phyloP scores from a whole-genome alignment of 2,797 vertebrate species.

The Gallinago nigripennis region DNA sequence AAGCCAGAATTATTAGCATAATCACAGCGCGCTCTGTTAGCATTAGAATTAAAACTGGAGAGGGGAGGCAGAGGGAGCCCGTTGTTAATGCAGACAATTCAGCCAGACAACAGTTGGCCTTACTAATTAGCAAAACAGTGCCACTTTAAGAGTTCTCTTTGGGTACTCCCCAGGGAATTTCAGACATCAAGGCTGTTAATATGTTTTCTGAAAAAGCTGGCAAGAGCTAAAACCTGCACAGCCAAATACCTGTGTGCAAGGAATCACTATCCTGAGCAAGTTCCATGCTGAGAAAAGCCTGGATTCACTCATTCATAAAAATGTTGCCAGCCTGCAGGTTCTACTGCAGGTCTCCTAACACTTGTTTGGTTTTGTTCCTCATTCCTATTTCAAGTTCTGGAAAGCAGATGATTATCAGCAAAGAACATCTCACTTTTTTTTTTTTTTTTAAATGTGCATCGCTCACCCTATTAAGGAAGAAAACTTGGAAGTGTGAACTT shows the following conservation, averaged over 20 bases:
- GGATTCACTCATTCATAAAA: slow-evolving; percentile 36
- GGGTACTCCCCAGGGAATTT: slow-evolving; percentile 31
- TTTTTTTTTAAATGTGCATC: background rate
- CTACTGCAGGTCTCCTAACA: background rate
- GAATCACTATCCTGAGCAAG: background rate
- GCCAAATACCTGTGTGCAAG: slow-evolving; percentile 6
- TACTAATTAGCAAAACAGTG: slow-evolving; percentile 62
- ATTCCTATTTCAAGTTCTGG: background rate
- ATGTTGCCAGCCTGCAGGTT: background rate
- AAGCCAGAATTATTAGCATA: slow-evolving; percentile 72
- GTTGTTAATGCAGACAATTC: slow-evolving; percentile 47
- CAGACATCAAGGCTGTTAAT: slow-evolving; percentile 36
- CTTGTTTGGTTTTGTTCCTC: background rate
- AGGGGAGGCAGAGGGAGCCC: slow-evolving; percentile 5
- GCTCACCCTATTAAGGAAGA: background rate
- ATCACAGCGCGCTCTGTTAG: slow-evolving; percentile 67
- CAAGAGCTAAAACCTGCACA: background rate
- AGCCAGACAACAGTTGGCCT: slow-evolving; percentile 70
- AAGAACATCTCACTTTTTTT: background rate
- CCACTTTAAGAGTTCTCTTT: slow-evolving; percentile 57
- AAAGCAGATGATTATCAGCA: background rate
- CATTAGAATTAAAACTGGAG: slow-evolving; percentile 57
- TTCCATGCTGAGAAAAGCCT: background rate
- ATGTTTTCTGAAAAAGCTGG: slow-evolving; percentile 35
- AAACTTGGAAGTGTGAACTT: background rate